Evolutionary conservation across 2,888 invertebrate species (phyloP), one percentile per base, ranked within the genome.

Genomic region (Amphipyra berbera): DNA sequence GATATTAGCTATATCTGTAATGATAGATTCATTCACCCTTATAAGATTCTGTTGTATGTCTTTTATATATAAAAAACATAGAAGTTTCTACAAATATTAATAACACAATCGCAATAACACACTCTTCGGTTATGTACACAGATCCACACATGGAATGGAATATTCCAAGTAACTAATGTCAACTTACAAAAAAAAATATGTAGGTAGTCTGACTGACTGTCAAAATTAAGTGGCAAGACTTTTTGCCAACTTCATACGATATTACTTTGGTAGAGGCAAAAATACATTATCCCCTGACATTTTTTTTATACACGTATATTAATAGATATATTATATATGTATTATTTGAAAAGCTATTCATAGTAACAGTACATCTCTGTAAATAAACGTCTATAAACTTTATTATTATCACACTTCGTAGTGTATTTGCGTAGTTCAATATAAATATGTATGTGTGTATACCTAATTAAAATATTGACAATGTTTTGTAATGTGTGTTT

Each of bases 371-470:
- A 13, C 2, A n/a, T 46, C n/a, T n/a, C 41, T 9, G 35, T 38
- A 61, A 68, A 61, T 54, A 66, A 50, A 21, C 15, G 27, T 13
- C 6, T 2, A 10, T 9, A 7, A 12, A 9, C 9, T 65, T 49
- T 46, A 59, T 50, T 44, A 53, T 9, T 41, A 44, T 21, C 35
- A 49, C 48, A 46, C 44, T 33, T 40, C 14, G 8, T 14, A 12
- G 54, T 48, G 12, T 67, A 14, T 46, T 66, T 66, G 60, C 40
- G 52, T 60, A 40, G 33, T 30, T 13, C 7, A 15, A 6, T 30
- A 48, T 48, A 44, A 66, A 40, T 48, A 52, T 12, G 3, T 37
- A 3, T 0, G 7, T 13, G 10, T 13, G 13, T 47, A 14, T 9
- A 27, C 30, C 6, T 47, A 14, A 48, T 48, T 37, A 35, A 47